Conservation (phyloP, 2,888 invertebrate species). For the Plemyria rubiginata region DNA sequence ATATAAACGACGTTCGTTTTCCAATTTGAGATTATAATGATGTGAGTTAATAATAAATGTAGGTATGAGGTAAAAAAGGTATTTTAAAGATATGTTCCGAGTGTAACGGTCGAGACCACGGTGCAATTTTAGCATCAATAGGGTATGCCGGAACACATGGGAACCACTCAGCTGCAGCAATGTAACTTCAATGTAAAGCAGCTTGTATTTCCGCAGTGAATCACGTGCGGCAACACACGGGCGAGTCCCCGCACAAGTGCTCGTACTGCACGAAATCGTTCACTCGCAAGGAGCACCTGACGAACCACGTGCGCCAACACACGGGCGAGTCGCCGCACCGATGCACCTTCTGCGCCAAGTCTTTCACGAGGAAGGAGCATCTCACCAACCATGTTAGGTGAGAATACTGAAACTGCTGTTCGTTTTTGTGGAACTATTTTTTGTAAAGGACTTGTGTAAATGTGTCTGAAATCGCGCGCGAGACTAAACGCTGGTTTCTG, state of each 20-base stretch:
- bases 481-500: no score
- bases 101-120: no score
- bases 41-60: no score
- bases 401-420: conserved; percentile 37
- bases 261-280: conserved; percentile 91
- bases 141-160: no score
- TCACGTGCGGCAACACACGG: conserved; percentile 89
- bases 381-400: conserved; percentile 92
- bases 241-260: conserved; percentile 91
- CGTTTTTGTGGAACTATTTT: conserved; percentile 20
- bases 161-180: not conserved
- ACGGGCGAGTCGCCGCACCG: conserved; percentile 95
- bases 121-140: no score
- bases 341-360: conserved; percentile 93
- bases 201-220: conserved; percentile 75
- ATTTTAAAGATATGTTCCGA: no score
- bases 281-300: conserved; percentile 92
- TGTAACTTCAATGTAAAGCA: not conserved
- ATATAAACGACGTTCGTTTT: no score
- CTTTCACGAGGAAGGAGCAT: conserved; percentile 94
- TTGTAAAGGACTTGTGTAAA: not conserved
- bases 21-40: no score
- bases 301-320: conserved; percentile 94
- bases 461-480: no score
- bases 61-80: no score